Evolutionary conservation across 2,113 vertebrate species (phyloP), one percentile per base, ranked within the genome.

Genomic region (Hippocampus zosterae): DNA sequence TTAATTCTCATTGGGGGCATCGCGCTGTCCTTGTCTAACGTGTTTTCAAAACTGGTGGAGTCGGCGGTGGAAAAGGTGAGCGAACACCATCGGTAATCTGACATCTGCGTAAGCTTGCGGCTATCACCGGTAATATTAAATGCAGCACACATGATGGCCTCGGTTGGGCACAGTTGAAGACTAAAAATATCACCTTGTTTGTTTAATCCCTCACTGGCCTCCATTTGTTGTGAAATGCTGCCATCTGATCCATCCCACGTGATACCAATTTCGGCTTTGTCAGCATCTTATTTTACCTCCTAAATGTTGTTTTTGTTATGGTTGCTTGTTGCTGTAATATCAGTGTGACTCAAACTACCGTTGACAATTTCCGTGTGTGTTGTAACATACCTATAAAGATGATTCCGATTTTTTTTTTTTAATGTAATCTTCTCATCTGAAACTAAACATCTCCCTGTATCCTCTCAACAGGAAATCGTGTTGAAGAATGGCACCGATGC

Each of bases 401-500:
- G 46, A 48, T 16, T 15, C 15, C 15, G 15, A 27, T 60, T 60
- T 3, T 57, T 29, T 18, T 60, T 55, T 55, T 6, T 9, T n/a
- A n/a, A 9, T 27, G 25, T n/a, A 61, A 66, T 50, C 16, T 66
- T 5, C 2, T 83, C 68, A 63, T 25, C 1, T 10, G 23, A 56
- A 18, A 12, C 11, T 13, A 13, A 57, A 57, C 27, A 18, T 33
- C 27, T 46, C 62, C 3, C 19, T 81, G n/a, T 25, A 46, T 57
- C 82, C 88, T 87, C 44, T 44, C 44, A 64, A 50, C 73, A 98
- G 97, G 92, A 92, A 65, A 81, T 94, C 0, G 88, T 98, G 15
- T 55, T 99, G 75, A 93, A 86, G 74, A 98, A 98, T 57, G 94
- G 94, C 16, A 93, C 96, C 0, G 93, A 95, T 8, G 81, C 92